phyloP scores from a whole-genome alignment of 2,797 vertebrate species.

The Amniataba percoides region DNA sequence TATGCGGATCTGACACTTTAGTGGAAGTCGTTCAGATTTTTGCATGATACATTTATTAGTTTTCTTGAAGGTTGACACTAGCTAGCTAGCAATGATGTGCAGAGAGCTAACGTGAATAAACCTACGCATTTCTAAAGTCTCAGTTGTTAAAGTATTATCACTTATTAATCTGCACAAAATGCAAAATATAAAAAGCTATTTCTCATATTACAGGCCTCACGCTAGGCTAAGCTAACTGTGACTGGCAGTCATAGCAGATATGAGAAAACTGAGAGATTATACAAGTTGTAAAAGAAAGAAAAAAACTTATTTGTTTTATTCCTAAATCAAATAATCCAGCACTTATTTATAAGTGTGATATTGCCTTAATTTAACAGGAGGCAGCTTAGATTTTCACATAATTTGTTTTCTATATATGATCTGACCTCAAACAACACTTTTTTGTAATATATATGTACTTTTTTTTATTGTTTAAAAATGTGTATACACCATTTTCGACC shows the following conservation, averaged over 20 bases:
- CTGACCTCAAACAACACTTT: neutral
- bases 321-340: neutral
- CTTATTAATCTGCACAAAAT: neutral
- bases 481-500: neutral
- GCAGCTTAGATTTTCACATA: neutral
- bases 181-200: neutral
- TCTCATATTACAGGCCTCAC: neutral
- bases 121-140: neutral
- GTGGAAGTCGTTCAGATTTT: constrained; percentile 2
- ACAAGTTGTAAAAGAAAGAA: neutral
- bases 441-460: neutral
- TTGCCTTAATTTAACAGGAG: too few species aligned
- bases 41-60: neutral
- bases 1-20: neutral
- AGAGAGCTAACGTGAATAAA: neutral
- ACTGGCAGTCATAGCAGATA: neutral
- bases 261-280: neutral
- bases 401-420: neutral
- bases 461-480: neutral
- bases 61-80: too few species aligned
- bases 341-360: neutral
- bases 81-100: too few species aligned
- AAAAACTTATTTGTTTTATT: neutral
- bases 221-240: neutral
- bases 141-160: too few species aligned